These are phyloP conservation scores for Microlaimidae sp. DNA, from an alignment of 2,888 invertebrate genomes.

Conservation along the genomic window DNA sequence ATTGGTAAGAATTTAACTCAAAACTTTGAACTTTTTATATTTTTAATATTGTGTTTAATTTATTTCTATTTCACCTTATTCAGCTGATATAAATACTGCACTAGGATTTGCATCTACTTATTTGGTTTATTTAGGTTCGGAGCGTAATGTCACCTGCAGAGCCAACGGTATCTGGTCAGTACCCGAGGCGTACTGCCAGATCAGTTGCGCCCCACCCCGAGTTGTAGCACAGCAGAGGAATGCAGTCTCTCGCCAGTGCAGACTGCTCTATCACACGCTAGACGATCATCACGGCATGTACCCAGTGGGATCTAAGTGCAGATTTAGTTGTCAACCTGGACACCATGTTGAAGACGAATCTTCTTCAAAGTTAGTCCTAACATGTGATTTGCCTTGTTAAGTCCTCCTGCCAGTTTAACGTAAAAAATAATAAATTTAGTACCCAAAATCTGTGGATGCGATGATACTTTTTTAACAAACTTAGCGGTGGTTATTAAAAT, in stretches of 20 bases:
- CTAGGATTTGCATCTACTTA: too few relatives aligned
- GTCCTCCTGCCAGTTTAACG: too few relatives aligned
- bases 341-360: slow-evolving; percentile 6
- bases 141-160: not conserved
- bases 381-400: too few relatives aligned
- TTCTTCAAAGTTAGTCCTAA: too few relatives aligned
- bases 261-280: not conserved
- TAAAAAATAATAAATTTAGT: too few relatives aligned
- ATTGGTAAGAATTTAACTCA: not conserved
- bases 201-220: not conserved
- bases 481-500: too few relatives aligned
- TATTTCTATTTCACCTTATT: too few relatives aligned
- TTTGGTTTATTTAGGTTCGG: too few relatives aligned
- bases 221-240: not conserved
- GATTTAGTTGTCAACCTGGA: slow-evolving; percentile 12
- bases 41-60: too few relatives aligned
- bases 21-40: not conserved
- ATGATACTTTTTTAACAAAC: too few relatives aligned
- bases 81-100: too few relatives aligned
- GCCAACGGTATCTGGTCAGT: slow-evolving; percentile 6
- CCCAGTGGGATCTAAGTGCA: slow-evolving; percentile 6
- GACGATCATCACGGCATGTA: slow-evolving; percentile 1
- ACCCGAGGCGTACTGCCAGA: slow-evolving; percentile 10
- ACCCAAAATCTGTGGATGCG: too few relatives aligned
- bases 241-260: not conserved